These are phyloP conservation scores for Chloebia gouldiae DNA, from an alignment of 2,113 vertebrate genomes.

Conservation along the genomic window DNA sequence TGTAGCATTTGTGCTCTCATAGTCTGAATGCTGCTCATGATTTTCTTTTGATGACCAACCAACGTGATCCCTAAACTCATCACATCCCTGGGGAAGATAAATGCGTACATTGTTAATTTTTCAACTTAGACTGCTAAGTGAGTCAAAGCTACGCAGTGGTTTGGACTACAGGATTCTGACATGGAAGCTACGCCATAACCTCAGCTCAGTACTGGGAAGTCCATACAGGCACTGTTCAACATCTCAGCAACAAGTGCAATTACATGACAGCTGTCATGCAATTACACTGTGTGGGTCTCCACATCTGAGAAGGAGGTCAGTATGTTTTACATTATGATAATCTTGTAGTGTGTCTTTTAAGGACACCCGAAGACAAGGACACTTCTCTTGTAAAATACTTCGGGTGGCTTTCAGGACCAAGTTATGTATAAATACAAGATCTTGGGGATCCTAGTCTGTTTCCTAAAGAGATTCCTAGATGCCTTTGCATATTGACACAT, in stretches of 20 bases:
- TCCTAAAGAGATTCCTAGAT: conserved; percentile 23
- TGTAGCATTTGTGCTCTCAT: conserved; percentile 98
- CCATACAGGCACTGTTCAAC: background rate
- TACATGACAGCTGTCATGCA: background rate
- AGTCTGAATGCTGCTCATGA: conserved; percentile 99
- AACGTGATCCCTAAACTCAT: conserved; percentile 98
- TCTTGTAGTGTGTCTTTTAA: background rate
- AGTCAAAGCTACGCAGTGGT: background rate
- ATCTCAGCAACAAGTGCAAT: background rate
- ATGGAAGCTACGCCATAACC: background rate
- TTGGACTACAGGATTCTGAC: background rate
- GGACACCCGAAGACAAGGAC: background rate
- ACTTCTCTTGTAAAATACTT: background rate
- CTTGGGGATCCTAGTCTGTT: background rate
- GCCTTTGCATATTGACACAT: background rate
- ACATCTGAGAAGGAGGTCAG: background rate
- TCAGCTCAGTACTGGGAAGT: background rate
- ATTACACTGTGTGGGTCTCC: background rate
- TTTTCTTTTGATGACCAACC: conserved; percentile 99
- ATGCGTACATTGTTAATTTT: conserved; percentile 64
- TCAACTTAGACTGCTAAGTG: conserved; percentile 31
- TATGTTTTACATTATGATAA: background rate
- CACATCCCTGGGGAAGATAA: conserved; percentile 88
- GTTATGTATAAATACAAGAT: background rate
- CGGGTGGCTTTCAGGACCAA: background rate